A percentile compares a stretch with the other conserved stretches of the same genome.
Evolutionary conservation across 2,797 vertebrate genomes (phyloP).

Genomic region (Gouania willdenowi): DNA sequence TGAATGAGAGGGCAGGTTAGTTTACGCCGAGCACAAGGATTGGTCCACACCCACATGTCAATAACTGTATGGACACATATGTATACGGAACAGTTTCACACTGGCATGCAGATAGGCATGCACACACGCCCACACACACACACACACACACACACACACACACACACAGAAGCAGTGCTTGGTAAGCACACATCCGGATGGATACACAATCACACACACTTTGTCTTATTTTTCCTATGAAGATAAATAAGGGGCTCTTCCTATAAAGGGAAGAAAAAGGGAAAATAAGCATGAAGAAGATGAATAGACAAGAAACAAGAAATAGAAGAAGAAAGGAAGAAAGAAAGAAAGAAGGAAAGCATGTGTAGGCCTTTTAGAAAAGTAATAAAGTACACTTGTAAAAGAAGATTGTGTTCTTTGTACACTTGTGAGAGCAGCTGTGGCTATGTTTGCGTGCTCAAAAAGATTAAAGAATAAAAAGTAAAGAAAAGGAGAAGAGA

Average conservation of each 20-base stretch:
- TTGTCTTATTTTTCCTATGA: constrained; percentile 76
- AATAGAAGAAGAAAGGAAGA: constrained; percentile 6
- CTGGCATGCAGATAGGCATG: constrained; percentile 69
- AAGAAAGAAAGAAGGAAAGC: constrained; percentile 5
- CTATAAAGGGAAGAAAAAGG: constrained; percentile 74
- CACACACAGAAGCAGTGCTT: constrained; percentile 61
- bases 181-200: constrained; percentile 66
- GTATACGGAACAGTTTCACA: constrained; percentile 59
- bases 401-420: constrained; percentile 12
- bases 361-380: constrained; percentile 12
- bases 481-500: constrained; percentile 19
- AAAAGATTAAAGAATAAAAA: constrained; percentile 20
- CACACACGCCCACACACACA: constrained; percentile 49
- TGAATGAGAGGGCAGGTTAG: constrained; percentile 80
- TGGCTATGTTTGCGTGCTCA: constrained; percentile 35
- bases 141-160: constrained; percentile 33
- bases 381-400: constrained; percentile 3
- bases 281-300: constrained; percentile 75
- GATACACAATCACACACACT: constrained; percentile 65
- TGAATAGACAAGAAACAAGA: constrained; percentile 41
- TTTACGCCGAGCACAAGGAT: constrained; percentile 68
- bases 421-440: constrained; percentile 27
- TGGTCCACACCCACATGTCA: constrained; percentile 69
- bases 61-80: constrained; percentile 67
- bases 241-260: constrained; percentile 75